Percentiles rank a stretch among this genome's conserved stretches.
Conservation (phyloP, 2,888 invertebrate genomes). For the Bruchidius siliquastri region DNA sequence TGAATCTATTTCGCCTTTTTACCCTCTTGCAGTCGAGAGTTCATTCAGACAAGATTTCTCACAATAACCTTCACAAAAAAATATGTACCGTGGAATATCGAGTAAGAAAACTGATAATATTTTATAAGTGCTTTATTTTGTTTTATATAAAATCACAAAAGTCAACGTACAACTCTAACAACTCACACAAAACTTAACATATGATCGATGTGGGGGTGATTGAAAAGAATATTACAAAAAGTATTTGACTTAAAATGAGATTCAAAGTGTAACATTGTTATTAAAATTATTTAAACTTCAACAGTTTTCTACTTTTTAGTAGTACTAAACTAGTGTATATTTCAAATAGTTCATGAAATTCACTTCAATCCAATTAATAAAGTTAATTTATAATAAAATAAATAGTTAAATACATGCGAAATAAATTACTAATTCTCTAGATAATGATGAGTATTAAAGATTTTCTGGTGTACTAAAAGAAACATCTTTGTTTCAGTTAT, state of each 20-base stretch:
- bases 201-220: constrained; percentile 19
- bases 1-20: no score
- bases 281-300: constrained; percentile 34
- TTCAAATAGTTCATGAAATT: constrained; percentile 20
- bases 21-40: no score
- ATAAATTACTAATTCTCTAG: constrained; percentile 20
- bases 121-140: not conserved
- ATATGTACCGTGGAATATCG: no score
- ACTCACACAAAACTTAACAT: constrained; percentile 45
- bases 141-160: constrained; percentile 49
- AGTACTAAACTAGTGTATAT: constrained; percentile 15
- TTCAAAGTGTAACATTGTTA: constrained; percentile 23
- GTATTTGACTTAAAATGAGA: constrained; percentile 11
- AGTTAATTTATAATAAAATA: constrained; percentile 8
- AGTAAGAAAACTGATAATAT: not conserved
- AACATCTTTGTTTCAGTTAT: not conserved
- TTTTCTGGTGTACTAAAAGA: not conserved
- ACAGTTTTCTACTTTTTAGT: constrained; percentile 28
- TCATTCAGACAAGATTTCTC: no score
- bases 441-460: not conserved
- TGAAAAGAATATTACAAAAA: constrained; percentile 18
- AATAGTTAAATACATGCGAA: constrained; percentile 23
- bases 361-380: constrained; percentile 28
- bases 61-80: no score
- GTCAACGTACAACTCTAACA: constrained; percentile 47